phyloP scores from a whole-genome alignment of 92 coral and sea anemone species.

The Porites cylindrica region DNA sequence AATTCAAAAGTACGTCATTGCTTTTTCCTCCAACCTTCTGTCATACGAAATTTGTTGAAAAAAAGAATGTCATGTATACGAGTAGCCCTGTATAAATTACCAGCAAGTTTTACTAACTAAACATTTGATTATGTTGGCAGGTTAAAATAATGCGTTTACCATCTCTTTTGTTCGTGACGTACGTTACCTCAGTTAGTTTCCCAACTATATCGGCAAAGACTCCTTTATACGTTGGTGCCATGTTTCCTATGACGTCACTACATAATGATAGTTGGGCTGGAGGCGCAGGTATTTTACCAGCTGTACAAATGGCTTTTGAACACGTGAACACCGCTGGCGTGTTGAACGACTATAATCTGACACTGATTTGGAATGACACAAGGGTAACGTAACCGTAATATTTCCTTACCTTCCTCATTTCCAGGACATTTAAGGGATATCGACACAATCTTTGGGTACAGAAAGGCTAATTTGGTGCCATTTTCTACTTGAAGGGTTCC shows the following conservation, averaged over 20 bases:
- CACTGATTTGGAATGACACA: conserved; percentile 87
- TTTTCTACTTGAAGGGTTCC: conserved; percentile 59
- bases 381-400: conserved; percentile 40
- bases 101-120: neutral
- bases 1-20: too few species aligned
- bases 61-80: too few species aligned
- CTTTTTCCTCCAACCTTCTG: too few species aligned
- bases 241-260: conserved; percentile 84
- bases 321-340: conserved; percentile 76
- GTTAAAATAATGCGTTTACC: neutral
- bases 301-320: conserved; percentile 81
- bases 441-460: too few species aligned
- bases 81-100: neutral
- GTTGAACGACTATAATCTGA: conserved; percentile 72
- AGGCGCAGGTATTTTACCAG: conserved; percentile 85
- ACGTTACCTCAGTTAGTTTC: neutral
- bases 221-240: conserved; percentile 81
- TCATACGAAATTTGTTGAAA: too few species aligned
- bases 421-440: neutral
- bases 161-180: neutral
- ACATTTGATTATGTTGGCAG: neutral
- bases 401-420: neutral
- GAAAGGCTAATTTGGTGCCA: neutral
- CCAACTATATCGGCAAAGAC: conserved; percentile 46
- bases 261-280: conserved; percentile 80